Conservation (phyloP, 2,888 invertebrate species). For the Apamea monoglypha region DNA sequence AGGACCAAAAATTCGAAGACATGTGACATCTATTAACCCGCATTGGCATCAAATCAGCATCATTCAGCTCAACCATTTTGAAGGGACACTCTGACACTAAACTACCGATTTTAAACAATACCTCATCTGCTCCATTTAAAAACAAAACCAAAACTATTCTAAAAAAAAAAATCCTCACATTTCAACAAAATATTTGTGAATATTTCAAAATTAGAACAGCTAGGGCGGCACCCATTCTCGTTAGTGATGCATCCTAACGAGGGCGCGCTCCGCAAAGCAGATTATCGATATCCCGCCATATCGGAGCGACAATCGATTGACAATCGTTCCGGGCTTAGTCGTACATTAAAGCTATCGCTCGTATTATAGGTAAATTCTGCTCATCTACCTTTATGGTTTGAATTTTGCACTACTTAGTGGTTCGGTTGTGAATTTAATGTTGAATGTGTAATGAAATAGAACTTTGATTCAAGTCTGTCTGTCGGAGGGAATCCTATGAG, state of each 20-base stretch:
- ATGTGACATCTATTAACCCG: too few species aligned
- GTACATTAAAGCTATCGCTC: conserved; percentile 61
- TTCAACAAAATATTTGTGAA: conserved; percentile 55
- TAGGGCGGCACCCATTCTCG: conserved; percentile 65
- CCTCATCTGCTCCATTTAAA: background rate
- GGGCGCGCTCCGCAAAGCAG: conserved; percentile 68
- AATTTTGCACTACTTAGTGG: conserved; percentile 30
- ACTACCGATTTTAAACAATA: background rate
- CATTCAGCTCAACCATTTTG: background rate
- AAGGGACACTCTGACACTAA: background rate
- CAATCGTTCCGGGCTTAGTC: conserved; percentile 63
- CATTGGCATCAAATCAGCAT: background rate
- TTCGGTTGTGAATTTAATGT: background rate
- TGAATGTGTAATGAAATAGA: background rate
- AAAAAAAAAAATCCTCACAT: conserved; percentile 13
- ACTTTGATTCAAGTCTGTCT: background rate
- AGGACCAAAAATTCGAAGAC: too few species aligned
- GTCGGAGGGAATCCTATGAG: background rate
- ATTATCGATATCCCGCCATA: conserved; percentile 70
- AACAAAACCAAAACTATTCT: conserved; percentile 1
- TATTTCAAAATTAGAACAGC: conserved; percentile 67
- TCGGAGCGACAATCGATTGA: conserved; percentile 69
- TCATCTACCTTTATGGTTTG: conserved; percentile 48
- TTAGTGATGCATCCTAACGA: conserved; percentile 72
- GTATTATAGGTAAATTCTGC: conserved; percentile 61